Base-by-base conservation (phyloP, 1,140 invertebrate genomes). In the Berghia stephanieae region DNA sequence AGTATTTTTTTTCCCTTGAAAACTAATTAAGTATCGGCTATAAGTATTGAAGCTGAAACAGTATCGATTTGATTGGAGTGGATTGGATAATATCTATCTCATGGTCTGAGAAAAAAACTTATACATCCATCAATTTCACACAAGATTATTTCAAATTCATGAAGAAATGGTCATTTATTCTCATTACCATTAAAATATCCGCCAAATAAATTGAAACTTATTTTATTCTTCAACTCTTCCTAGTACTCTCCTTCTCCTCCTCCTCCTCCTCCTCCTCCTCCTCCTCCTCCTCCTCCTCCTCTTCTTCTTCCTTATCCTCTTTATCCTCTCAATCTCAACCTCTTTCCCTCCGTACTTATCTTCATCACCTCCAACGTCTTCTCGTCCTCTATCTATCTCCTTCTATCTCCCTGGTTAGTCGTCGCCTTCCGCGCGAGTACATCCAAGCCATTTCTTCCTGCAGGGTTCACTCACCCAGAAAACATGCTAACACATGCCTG, bases 191-290 rank as follows among this genome's bases (percentile, higher is more conserved):
- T 24, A 13, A 24, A 52, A 31, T 60, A 31, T 5, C 5, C 34
- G 27, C 46, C 3, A 72, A 46, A 72, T 31, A 72, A 46, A 72
- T 16, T 49, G 70, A 52, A 49, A 13, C 27, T 43, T 43, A 13
- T 24, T n/a, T 24, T 6, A n/a, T 6, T 42, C 69, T 24, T n/a
- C 27, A 36, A 34, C 69, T 43, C 69, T 43, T 43, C 27, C 69
- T 43, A 36, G n/a, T 43, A 34, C 69, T 43, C 69, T 43, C 69
- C 27, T 43, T 43, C 69, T 43, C 69, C 27, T 43, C 31, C 57
- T 63, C 57, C 31, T 31, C 31, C 57, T 63, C 57, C 10, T 63
- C 57, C 27, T 31, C 8, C 57, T 27, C 10, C 27, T 8, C 34
- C 57, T 63, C 10, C 34, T 31, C 34, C 10, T 63, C 57, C 34